These are phyloP conservation scores for Botrylloides violaceus DNA, from an alignment of 23 tunicate species.

Conservation along the genomic window DNA sequence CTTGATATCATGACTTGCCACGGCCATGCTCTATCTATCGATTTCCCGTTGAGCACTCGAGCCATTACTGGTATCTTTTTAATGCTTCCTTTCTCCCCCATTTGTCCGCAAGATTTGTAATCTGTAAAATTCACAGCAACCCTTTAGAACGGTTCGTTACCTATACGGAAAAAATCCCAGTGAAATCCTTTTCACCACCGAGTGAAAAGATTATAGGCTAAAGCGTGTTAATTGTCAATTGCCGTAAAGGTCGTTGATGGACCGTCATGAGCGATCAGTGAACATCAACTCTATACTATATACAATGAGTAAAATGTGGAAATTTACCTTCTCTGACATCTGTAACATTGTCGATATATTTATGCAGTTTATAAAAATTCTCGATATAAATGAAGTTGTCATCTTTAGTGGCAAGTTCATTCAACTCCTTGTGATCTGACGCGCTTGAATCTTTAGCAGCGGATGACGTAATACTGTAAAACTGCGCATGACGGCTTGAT, in stretches of 20 bases:
- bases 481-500: too few species aligned
- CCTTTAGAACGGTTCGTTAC: too few species aligned
- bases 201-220: too few species aligned
- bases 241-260: too few species aligned
- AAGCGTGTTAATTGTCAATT: too few species aligned
- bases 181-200: too few species aligned
- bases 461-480: slow-evolving; percentile 76
- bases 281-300: too few species aligned
- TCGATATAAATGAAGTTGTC: slow-evolving; percentile 56
- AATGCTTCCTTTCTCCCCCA: slow-evolving; percentile 3
- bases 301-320: too few species aligned
- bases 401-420: slow-evolving; percentile 23
- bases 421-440: slow-evolving; percentile 31
- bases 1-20: slow-evolving; percentile 11
- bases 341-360: slow-evolving; percentile 42
- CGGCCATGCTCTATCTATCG: slow-evolving; percentile 16
- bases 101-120: slow-evolving; percentile 1
- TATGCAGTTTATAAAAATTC: slow-evolving; percentile 43
- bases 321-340: slow-evolving; percentile 50
- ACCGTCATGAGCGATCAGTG: too few species aligned
- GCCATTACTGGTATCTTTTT: background rate
- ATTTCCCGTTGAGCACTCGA: background rate
- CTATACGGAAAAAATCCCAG: too few species aligned
- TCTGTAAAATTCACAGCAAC: too few species aligned
- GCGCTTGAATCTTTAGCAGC: slow-evolving; percentile 16